Conservation (phyloP, 2,888 invertebrate species). For the Pheosia gnoma region DNA sequence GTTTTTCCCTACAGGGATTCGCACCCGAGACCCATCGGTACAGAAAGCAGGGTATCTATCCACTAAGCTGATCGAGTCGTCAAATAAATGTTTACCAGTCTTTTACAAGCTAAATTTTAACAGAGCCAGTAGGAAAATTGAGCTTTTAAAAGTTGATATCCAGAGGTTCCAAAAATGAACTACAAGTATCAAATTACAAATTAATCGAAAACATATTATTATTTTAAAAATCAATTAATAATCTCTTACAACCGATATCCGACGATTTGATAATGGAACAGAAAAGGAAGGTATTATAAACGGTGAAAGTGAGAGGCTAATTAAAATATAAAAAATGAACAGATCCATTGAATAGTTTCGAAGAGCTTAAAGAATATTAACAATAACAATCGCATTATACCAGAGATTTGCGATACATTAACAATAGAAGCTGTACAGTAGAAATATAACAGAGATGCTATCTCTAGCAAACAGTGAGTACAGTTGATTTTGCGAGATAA, state of each 20-base stretch:
- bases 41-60: too few species aligned
- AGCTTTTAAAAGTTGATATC: too few species aligned
- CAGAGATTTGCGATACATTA: constrained; percentile 51
- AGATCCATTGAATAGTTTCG: constrained; percentile 49
- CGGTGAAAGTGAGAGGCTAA: constrained; percentile 65
- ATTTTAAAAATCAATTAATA: not conserved
- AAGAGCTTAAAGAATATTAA: constrained; percentile 46
- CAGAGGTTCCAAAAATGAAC: too few species aligned
- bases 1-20: too few species aligned
- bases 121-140: too few species aligned
- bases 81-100: too few species aligned
- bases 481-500: constrained; percentile 29
- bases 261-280: not conserved
- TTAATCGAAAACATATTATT: not conserved
- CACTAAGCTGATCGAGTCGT: too few species aligned
- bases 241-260: not conserved
- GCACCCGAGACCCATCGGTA: too few species aligned
- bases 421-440: constrained; percentile 51
- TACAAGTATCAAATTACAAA: too few species aligned
- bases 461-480: constrained; percentile 36
- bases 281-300: constrained; percentile 31
- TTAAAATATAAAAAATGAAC: constrained; percentile 66
- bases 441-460: constrained; percentile 42
- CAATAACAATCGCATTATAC: constrained; percentile 51
- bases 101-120: too few species aligned